These are phyloP conservation scores for Lamellibrachia luymesi DNA, from an alignment of 1,140 invertebrate species.

Conservation along the genomic window DNA sequence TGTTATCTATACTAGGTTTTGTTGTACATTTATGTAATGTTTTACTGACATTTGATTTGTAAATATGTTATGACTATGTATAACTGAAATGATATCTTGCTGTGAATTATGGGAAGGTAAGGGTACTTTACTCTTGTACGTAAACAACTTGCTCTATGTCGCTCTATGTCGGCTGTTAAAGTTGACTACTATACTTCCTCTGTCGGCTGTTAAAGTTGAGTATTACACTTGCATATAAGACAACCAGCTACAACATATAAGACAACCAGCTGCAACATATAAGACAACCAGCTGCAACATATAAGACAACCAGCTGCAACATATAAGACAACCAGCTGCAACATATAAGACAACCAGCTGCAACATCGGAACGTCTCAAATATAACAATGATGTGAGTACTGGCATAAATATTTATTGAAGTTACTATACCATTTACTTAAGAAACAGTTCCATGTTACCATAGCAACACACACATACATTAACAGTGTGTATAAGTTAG, in stretches of 20 bases:
- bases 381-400: neutral
- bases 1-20: neutral
- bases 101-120: too few relatives aligned
- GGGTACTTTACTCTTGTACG: too few relatives aligned
- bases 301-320: neutral
- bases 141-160: neutral
- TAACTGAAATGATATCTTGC: too few relatives aligned
- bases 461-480: neutral
- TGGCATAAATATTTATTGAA: neutral
- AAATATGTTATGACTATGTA: too few relatives aligned
- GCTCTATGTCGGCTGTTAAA: too few relatives aligned
- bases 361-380: neutral
- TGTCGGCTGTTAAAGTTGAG: neutral
- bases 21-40: neutral
- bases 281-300: neutral
- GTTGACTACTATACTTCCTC: neutral
- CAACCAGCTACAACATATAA: neutral
- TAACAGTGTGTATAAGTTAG: too few relatives aligned
- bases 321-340: neutral
- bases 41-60: too few relatives aligned
- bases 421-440: neutral
- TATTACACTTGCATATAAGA: neutral
- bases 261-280: neutral
- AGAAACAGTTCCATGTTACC: neutral
- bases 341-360: neutral